Conservation (phyloP, 1,140 invertebrate genomes). For the Macrocentrus cingulum region DNA sequence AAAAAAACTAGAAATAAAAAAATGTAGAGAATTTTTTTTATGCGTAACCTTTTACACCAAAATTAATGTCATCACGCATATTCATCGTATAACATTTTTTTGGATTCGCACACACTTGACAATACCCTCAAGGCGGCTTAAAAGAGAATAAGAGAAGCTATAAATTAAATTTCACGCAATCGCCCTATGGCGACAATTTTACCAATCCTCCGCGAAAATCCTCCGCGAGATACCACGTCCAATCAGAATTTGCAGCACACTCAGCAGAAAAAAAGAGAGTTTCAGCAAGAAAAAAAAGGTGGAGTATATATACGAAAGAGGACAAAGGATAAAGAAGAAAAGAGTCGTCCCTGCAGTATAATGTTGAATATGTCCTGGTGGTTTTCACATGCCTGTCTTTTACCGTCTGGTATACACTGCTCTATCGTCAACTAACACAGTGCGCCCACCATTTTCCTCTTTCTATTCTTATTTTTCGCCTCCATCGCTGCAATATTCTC, state of each 20-base stretch:
- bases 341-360: not conserved
- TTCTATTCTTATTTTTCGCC: too few relatives aligned
- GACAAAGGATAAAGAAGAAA: conserved; percentile 1
- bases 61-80: not conserved
- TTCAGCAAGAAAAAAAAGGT: conserved; percentile 10
- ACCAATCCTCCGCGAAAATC: conserved; percentile 11
- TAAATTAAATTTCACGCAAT: conserved; percentile 27
- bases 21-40: too few relatives aligned
- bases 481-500: too few relatives aligned
- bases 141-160: conserved; percentile 19
- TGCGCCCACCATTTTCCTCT: too few relatives aligned
- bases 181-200: conserved; percentile 3
- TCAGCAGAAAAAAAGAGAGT: conserved; percentile 14
- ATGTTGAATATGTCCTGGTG: too few relatives aligned
- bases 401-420: too few relatives aligned
- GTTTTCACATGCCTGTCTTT: too few relatives aligned
- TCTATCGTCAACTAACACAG: too few relatives aligned
- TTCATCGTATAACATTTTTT: not conserved
- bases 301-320: not conserved
- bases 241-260: conserved; percentile 21
- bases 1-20: too few relatives aligned
- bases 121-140: not conserved
- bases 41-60: too few relatives aligned
- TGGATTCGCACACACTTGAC: conserved; percentile 1
- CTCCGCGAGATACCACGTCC: conserved; percentile 16